Evolutionary conservation across 1,140 invertebrate genomes (phyloP), one percentile per base, ranked within the genome.

Genomic region (Pseudomyrmex concolor): DNA sequence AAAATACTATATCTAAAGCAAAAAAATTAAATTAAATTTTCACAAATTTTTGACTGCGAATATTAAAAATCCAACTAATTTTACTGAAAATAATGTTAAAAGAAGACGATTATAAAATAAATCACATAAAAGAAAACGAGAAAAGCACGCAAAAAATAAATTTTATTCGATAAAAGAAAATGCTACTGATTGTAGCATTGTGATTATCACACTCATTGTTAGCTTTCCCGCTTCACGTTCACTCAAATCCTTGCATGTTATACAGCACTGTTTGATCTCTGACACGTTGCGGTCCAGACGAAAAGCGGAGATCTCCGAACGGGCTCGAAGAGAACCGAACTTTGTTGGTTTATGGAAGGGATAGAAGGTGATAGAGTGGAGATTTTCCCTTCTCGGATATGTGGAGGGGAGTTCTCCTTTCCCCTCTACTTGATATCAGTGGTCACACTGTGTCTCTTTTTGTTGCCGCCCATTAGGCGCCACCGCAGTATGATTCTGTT

Each of bases 391-490:
- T 34, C 5, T 48, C 54, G 54, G 15, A 25, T 25, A 22, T 25
- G 67, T 50, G 66, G 48, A 86, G 84, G 84, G 84, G 86, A 86
- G 83, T 84, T 76, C 64, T 76, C 68, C 76, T 78, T 59, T 84
- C 72, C 68, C 80, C 72, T 76, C 82, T 59, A 45, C 22, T 84
- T 87, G 86, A 84, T 85, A 74, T 89, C 82, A 89, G 86, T 89
- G 90, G 88, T 89, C 89, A 91, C 84, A 85, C 74, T 83, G 73
- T 86, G 81, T 86, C 89, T 83, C 89, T 92, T 91, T 92, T 92
- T 92, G 92, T 93, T 91, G 93, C 92, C 93, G 93, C 93, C 93
- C 92, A 94, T 94, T 94, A 93, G 93, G 92, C 93, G 92, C 92
- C 92, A 91, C 91, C 91, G 86, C 92, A 92, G 91, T 92, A 92